Evolutionary conservation across 2,113 vertebrate genomes (phyloP), one percentile per base, ranked within the genome.

Genomic region (Tachycineta bicolor): DNA sequence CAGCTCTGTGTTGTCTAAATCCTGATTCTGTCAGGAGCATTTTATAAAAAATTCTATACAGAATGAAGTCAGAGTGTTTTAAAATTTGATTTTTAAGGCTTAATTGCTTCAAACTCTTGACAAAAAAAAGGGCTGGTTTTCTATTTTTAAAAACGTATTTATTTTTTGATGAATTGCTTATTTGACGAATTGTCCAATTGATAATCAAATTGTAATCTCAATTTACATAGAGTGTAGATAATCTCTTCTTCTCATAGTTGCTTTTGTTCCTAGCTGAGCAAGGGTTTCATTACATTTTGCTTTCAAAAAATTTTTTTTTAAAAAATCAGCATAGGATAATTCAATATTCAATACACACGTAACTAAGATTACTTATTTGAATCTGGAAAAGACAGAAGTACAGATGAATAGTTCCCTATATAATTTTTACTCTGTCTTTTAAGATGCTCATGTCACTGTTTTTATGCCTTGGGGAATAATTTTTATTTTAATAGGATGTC

Each of bases 401-500:
- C 7, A 59, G 58, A 73, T 88, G 93, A 90, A 80, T 87, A 77
- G 50, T 74, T 73, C 13, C 37, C 76, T 69, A 22, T 55, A 50
- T 58, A 3, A 55, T 58, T 92, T 92, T 93, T 69, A 76, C 49
- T 43, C 21, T 64, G 73, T 46, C 41, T 90, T 87, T 92, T 91
- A 91, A 92, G 59, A 91, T 77, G 46, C 80, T 92, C 17, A 12
- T 95, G 73, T 94, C 88, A 96, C 84, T 75, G 20, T 92, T 88
- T 89, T 65, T 84, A 83, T 88, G 83, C 83, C 34, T 90, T 70
- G 18, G 41, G 76, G 67, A 86, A 89, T 78, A 70, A 46, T 93
- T 82, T 95, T 79, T 93, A 43, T 90, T 86, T 93, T 87, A 97
- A 94, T 55, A 86, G 88, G 91, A 87, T 80, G 47, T 84, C 88